These are phyloP conservation scores for Megathymus violae DNA, from an alignment of 1,140 invertebrate genomes.

Conservation along the genomic window DNA sequence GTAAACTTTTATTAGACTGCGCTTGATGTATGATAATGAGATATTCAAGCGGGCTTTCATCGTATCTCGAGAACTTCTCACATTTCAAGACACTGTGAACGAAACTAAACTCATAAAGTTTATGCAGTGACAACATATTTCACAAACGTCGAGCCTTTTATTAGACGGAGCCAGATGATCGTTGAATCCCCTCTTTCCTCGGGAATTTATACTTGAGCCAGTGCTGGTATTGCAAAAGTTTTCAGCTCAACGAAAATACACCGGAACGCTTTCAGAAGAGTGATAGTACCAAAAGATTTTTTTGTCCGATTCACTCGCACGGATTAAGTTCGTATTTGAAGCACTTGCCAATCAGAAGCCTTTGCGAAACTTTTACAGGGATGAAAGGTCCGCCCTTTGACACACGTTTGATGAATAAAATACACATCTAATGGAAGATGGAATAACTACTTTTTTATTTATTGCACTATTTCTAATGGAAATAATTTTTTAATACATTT, in stretches of 20 bases:
- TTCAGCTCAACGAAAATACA: slow-evolving; percentile 81
- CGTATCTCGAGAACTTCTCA: slow-evolving; percentile 52
- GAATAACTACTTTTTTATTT: slow-evolving; percentile 16
- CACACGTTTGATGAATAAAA: slow-evolving; percentile 39
- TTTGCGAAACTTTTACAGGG: slow-evolving; percentile 63
- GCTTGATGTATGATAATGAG: slow-evolving; percentile 57
- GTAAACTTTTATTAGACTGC: slow-evolving; percentile 50
- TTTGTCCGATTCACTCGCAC: slow-evolving; percentile 60
- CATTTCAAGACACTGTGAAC: slow-evolving; percentile 56
- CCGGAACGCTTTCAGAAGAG: slow-evolving; percentile 81
- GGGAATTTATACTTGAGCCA: slow-evolving; percentile 75
- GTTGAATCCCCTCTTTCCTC: slow-evolving; percentile 63
- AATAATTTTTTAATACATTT: slow-evolving; percentile 8
- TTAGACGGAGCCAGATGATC: slow-evolving; percentile 75
- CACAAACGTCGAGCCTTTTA: slow-evolving; percentile 70
- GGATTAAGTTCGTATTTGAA: slow-evolving; percentile 70
- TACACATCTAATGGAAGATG: too few relatives aligned
- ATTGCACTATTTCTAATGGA: too few relatives aligned
- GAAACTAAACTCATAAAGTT: slow-evolving; percentile 80
- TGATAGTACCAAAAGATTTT: slow-evolving; percentile 64
- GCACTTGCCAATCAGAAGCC: slow-evolving; percentile 71
- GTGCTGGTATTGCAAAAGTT: slow-evolving; percentile 77
- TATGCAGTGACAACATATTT: slow-evolving; percentile 82
- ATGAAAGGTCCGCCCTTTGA: slow-evolving; percentile 48
- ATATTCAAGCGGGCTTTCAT: slow-evolving; percentile 48